Evolutionary conservation across 2,888 invertebrate species (phyloP).

Genomic region (Cecidostiba fungosa): DNA sequence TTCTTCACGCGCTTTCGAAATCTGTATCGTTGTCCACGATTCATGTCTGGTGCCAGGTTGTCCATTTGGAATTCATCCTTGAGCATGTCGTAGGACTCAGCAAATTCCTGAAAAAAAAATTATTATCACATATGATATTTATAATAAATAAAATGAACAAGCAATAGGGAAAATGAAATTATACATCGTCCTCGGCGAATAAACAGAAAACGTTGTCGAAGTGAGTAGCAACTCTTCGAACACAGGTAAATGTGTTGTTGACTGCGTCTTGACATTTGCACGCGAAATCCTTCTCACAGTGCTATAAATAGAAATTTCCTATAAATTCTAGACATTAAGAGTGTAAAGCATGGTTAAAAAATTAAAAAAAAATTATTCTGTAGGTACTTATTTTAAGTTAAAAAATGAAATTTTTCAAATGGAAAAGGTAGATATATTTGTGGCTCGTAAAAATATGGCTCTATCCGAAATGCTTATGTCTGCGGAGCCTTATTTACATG

Average conservation of each 20-base stretch:
- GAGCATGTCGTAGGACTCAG: constrained; percentile 89
- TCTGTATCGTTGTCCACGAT: constrained; percentile 64
- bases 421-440: too few species aligned
- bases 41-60: constrained; percentile 82
- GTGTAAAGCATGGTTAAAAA: too few species aligned
- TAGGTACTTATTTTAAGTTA: too few species aligned
- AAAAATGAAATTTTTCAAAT: too few species aligned
- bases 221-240: constrained; percentile 84
- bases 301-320: constrained; percentile 79
- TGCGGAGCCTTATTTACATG: neutral
- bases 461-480: neutral
- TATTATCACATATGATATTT: neutral
- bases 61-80: constrained; percentile 87
- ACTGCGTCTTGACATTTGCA: constrained; percentile 93
- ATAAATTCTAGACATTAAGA: too few species aligned
- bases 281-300: constrained; percentile 84
- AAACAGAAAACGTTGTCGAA: constrained; percentile 85
- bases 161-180: neutral
- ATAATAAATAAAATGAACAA: neutral
- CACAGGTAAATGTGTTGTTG: constrained; percentile 92
- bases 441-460: too few species aligned
- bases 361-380: too few species aligned
- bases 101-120: constrained; percentile 83
- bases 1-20: constrained; percentile 71
- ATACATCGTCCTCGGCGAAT: constrained; percentile 81